Evolutionary conservation across 2,113 vertebrate genomes (phyloP).

Genomic region (Dasyprocta punctata): DNA sequence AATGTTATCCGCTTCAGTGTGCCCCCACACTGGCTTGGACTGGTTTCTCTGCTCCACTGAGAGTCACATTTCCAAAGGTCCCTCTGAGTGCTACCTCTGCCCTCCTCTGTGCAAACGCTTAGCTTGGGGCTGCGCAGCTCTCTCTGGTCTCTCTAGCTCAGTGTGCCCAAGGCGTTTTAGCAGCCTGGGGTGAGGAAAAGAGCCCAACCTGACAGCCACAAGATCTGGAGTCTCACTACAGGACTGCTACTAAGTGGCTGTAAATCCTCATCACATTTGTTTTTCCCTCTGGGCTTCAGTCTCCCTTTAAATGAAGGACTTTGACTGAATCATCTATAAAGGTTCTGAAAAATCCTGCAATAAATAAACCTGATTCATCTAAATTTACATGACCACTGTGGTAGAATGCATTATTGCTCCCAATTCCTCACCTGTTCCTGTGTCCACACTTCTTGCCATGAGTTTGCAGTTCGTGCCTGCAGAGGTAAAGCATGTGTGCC

Average conservation of each 20-base stretch:
- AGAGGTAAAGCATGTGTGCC: not conserved
- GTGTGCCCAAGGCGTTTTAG: not conserved
- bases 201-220: not conserved
- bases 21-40: not conserved
- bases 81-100: not conserved
- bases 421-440: not conserved
- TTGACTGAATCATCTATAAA: not conserved
- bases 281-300: not conserved
- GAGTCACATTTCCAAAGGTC: not conserved
- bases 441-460: not conserved
- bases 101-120: not conserved
- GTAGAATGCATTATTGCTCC: not conserved
- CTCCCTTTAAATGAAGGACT: conserved; percentile 11
- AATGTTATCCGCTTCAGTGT: not conserved
- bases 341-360: conserved; percentile 36
- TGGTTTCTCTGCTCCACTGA: not conserved
- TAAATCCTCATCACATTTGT: not conserved
- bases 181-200: not conserved
- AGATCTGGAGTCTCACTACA: not conserved
- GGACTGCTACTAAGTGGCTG: not conserved
- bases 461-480: not conserved
- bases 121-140: not conserved
- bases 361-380: not conserved
- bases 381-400: not conserved
- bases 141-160: not conserved